Evolutionary conservation across 2,113 vertebrate genomes (phyloP).

Genomic region (Nyctereutes procyonoides): DNA sequence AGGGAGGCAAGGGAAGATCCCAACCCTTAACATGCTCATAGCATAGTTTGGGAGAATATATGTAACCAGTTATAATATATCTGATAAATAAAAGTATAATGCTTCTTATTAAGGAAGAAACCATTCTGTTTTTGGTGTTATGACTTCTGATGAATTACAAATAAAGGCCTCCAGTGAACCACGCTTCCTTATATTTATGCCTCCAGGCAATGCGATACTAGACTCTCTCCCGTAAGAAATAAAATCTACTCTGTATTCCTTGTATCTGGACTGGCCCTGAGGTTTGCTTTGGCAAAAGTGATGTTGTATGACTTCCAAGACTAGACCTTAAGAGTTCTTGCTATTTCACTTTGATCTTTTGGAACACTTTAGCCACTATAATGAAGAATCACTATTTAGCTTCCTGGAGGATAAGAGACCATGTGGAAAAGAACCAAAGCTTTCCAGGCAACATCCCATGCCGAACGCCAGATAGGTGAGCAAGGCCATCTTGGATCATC

Average conservation of each 20-base stretch:
- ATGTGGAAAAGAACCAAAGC: not conserved
- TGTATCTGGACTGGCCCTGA: not conserved
- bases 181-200: not conserved
- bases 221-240: not conserved
- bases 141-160: not conserved
- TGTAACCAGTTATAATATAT: not conserved
- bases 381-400: not conserved
- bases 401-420: not conserved
- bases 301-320: not conserved
- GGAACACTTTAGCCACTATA: not conserved
- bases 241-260: not conserved
- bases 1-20: not conserved
- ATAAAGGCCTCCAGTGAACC: not conserved
- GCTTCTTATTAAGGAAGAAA: not conserved
- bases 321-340: not conserved
- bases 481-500: not conserved
- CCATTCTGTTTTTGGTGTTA: not conserved
- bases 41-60: not conserved
- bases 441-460: not conserved
- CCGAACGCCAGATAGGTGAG: not conserved
- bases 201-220: not conserved
- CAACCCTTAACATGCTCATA: not conserved
- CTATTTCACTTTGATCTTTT: not conserved
- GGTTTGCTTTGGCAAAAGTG: not conserved
- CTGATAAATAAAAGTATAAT: not conserved